Base-by-base conservation (phyloP, 2,113 vertebrate genomes). In the Labrus mixtus region DNA sequence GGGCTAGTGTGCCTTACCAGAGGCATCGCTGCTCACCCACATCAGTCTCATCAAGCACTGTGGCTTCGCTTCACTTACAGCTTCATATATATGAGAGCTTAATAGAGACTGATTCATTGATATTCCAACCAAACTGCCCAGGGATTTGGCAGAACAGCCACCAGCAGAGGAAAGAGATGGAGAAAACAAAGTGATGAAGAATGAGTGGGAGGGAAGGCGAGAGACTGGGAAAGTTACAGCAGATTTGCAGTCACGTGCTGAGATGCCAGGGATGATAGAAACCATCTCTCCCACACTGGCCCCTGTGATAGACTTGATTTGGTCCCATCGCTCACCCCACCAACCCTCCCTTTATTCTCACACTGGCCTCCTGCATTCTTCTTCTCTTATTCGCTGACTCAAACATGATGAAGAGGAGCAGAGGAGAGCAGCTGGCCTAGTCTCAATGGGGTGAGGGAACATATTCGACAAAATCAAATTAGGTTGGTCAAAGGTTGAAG, bases 401-500 rank as follows among this genome's bases (percentile, higher is more conserved):
- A 76, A 67, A 82, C 75, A 83, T 78, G 87, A 88, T 90, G 78
- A 86, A 76, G 81, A 72, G 77, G 75, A 65, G 71, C 75, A 55
- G 58, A 62, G 67, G 71, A 77, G 82, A 89, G 76, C 72, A 83
- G 85, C 83, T 84, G 72, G 78, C 58, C 69, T 16, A 73, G 72
- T 72, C 88, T 81, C 83, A 2, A 60, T 72, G 17, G 78, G 79
- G 69, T 56, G 10, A 89, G 70, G 70, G 82, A 88, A 81, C 86
- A 87, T 73, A 83, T 89, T 87, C 81, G 76, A 86, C 71, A 83
- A 90, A 92, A 92, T 93, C 90, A 87, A 91, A 93, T 94, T 87
- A 87, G 79, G 74, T 76, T 7, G 61, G 91, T 91, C 92, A 93
- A 90, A 92, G 90, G 86, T 51, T 91, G 86, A 87, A 65, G 64